phyloP scores from a whole-genome alignment of 2,113 vertebrate species.

The Scomber japonicus region DNA sequence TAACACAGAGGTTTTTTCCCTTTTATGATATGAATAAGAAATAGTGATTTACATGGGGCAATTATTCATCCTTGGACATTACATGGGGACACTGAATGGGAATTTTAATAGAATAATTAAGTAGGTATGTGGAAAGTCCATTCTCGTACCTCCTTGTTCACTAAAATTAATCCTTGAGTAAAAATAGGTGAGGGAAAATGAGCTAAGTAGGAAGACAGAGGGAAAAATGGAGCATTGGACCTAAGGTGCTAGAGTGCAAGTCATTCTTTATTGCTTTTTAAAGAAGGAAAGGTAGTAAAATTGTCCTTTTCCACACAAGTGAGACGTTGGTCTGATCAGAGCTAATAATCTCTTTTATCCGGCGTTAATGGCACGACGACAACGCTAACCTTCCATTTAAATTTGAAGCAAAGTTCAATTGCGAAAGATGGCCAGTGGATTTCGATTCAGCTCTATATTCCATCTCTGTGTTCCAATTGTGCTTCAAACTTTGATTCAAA shows the following conservation, averaged over 20 bases:
- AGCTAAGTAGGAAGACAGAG: conserved; percentile 65
- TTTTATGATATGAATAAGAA: conserved; percentile 92
- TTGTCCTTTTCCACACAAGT: conserved; percentile 77
- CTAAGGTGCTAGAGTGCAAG: conserved; percentile 78
- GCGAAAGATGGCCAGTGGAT: conserved; percentile 70
- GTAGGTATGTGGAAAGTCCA: conserved; percentile 86
- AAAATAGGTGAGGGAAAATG: conserved; percentile 94
- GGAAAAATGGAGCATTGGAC: conserved; percentile 65
- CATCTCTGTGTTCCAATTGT: conserved; percentile 68
- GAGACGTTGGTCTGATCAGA: conserved; percentile 79
- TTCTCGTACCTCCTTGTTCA: conserved; percentile 91
- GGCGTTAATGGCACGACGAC: conserved; percentile 77
- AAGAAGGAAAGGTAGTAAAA: conserved; percentile 76
- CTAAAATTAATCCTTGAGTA: conserved; percentile 99
- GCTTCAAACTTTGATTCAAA: conserved; percentile 79
- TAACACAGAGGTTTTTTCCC: conserved; percentile 85
- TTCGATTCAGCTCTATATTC: conserved; percentile 57
- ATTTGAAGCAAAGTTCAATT: conserved; percentile 83
- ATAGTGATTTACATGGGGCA: conserved; percentile 96
- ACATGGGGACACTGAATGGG: conserved; percentile 95
- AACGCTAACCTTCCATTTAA: conserved; percentile 80
- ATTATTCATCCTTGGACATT: conserved; percentile 98
- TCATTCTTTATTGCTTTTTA: conserved; percentile 74
- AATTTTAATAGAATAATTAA: conserved; percentile 99
- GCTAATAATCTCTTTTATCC: conserved; percentile 85